Conservation (phyloP, 2,888 invertebrate species). For the Carabus problematicus region DNA sequence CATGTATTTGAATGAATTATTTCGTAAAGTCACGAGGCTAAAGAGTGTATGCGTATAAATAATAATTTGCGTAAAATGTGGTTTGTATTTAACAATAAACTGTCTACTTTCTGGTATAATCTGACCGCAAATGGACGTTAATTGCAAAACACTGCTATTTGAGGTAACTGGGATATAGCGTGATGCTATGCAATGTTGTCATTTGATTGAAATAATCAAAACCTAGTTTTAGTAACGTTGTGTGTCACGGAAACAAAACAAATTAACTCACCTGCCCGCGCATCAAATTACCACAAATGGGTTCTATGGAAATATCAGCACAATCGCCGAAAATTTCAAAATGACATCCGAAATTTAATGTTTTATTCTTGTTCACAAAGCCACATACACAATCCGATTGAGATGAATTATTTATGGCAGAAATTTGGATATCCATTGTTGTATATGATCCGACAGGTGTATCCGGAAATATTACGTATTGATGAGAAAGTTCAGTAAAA, state of each 20-base stretch:
- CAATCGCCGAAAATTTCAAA: conserved; percentile 48
- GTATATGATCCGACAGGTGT: conserved; percentile 52
- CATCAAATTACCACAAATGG: conserved; percentile 47
- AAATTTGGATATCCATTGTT: conserved; percentile 45
- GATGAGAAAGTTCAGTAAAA: conserved; percentile 47
- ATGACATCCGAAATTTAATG: conserved; percentile 42
- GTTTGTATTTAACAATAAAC: neutral
- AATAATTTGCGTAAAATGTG: neutral
- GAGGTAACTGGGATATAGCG: neutral
- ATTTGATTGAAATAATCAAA: neutral
- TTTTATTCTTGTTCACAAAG: conserved; percentile 37
- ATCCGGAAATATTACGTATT: conserved; percentile 48
- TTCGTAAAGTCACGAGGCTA: neutral
- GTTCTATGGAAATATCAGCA: conserved; percentile 48
- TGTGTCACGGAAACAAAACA: no score
- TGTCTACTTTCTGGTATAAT: neutral
- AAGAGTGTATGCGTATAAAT: neutral
- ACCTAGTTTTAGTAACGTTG: no score
- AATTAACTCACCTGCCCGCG: conserved; percentile 44
- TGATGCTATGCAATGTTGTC: neutral
- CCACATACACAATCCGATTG: conserved; percentile 44
- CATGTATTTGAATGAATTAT: neutral
- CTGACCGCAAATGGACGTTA: neutral
- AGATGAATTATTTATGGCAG: conserved; percentile 37
- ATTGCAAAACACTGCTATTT: neutral